phyloP scores from a whole-genome alignment of 2,888 invertebrate species.

The Alloplasta piceator region DNA sequence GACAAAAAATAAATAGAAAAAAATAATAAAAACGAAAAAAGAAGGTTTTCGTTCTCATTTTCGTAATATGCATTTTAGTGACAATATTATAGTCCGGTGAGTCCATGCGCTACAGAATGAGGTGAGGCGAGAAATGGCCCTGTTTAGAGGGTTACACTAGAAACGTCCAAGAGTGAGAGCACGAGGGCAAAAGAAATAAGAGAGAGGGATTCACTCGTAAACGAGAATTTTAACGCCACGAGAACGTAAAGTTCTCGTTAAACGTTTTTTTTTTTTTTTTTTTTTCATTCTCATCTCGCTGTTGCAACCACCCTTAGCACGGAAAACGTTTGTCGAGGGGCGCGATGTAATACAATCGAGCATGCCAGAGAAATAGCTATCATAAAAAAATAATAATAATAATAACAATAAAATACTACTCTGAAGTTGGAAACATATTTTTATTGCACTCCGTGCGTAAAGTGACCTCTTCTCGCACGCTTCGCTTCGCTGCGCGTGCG shows the following conservation, averaged over 20 bases:
- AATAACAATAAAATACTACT: no score
- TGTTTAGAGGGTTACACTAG: conserved; percentile 24
- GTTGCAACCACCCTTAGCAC: conserved; percentile 14
- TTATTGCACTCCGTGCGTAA: no score
- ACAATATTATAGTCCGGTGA: not conserved
- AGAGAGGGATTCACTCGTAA: conserved; percentile 48
- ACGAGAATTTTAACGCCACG: conserved; percentile 47
- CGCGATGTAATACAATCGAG: not conserved
- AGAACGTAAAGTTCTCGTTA: conserved; percentile 31
- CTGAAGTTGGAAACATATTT: no score
- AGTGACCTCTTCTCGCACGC: no score
- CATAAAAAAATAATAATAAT: no score
- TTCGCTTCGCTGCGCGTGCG: no score
- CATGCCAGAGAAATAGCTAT: no score
- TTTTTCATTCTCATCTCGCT: conserved; percentile 19
- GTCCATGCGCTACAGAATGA: conserved; percentile 5
- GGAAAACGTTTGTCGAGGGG: conserved; percentile 5
- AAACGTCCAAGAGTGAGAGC: conserved; percentile 40
- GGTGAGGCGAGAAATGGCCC: conserved; percentile 39
- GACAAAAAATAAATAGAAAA: not conserved
- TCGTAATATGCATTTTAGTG: conserved; percentile 49
- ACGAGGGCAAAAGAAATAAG: not conserved
- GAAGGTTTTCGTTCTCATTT: conserved; percentile 31
- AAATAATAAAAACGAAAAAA: conserved; percentile 18
- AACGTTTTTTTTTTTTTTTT: not conserved